A percentile compares a stretch with the other conserved stretches of the same genome.
Evolutionary conservation across 2,888 invertebrate species (phyloP).

Genomic region (Apomyelois bistriatella): DNA sequence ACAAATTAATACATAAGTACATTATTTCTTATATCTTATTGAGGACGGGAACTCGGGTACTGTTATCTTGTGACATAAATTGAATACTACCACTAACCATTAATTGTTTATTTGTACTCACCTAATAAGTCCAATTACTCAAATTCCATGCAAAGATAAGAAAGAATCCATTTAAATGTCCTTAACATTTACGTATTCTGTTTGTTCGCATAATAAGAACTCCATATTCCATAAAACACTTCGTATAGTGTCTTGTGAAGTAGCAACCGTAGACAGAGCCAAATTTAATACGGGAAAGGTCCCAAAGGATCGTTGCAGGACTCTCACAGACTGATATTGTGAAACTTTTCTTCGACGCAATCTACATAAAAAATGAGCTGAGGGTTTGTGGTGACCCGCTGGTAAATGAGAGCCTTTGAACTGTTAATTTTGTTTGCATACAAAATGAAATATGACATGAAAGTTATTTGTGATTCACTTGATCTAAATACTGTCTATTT

Average conservation of each 20-base stretch:
- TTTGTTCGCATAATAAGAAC: conserved; percentile 5
- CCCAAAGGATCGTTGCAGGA: conserved; percentile 50
- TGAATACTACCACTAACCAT: too few species aligned
- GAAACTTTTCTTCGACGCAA: conserved; percentile 75
- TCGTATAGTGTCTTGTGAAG: conserved; percentile 42
- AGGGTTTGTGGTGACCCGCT: conserved; percentile 70
- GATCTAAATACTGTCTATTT: conserved; percentile 41
- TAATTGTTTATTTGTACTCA: not conserved
- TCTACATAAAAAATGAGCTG: conserved; percentile 77
- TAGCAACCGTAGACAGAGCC: conserved; percentile 49
- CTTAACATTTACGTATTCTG: not conserved
- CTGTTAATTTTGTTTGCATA: conserved; percentile 77
- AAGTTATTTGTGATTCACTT: conserved; percentile 61
- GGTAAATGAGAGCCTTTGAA: conserved; percentile 75
- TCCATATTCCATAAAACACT: conserved; percentile 13
- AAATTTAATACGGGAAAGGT: conserved; percentile 60
- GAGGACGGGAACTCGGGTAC: too few species aligned
- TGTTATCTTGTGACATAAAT: too few species aligned
- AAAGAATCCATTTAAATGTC: not conserved
- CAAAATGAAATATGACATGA: conserved; percentile 70
- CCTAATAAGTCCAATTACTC: not conserved
- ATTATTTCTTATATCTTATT: too few species aligned
- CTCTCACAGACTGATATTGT: conserved; percentile 70
- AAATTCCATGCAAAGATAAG: not conserved
- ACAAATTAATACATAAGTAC: too few species aligned